These are phyloP conservation scores for Eumaeus atala DNA, from an alignment of 1,140 invertebrate species.

Conservation along the genomic window DNA sequence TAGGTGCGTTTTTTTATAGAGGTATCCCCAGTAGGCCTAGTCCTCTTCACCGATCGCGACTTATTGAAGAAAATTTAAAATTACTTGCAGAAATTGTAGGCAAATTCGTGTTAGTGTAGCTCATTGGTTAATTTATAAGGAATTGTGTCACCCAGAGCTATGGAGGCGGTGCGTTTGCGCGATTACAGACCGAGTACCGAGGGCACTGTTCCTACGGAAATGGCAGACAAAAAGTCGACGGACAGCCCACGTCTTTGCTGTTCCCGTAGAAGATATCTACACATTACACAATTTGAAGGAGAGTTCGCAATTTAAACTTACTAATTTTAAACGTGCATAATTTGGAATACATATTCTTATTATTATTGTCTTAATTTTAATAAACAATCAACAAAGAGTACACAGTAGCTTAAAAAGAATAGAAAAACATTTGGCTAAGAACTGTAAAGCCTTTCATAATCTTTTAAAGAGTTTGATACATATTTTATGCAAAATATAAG, in stretches of 20 bases:
- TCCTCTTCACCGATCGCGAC: slow-evolving; percentile 38
- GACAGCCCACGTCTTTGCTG: slow-evolving; percentile 22
- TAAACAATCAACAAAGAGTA: not conserved
- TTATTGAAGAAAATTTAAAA: slow-evolving; percentile 2
- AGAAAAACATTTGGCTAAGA: not conserved
- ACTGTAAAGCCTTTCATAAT: not conserved
- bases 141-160: slow-evolving; percentile 66
- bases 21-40: slow-evolving; percentile 68
- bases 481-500: slow-evolving; percentile 40
- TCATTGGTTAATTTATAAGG: slow-evolving; percentile 63
- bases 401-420: not conserved
- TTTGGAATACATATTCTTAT: not conserved
- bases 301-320: too few relatives aligned
- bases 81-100: slow-evolving; percentile 33
- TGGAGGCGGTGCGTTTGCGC: slow-evolving; percentile 57
- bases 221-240: slow-evolving; percentile 44
- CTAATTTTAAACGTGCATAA: too few relatives aligned
- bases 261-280: not conserved
- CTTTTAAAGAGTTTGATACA: slow-evolving; percentile 22
- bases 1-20: slow-evolving; percentile 71
- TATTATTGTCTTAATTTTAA: not conserved
- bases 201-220: slow-evolving; percentile 47
- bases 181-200: slow-evolving; percentile 43
- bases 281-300: not conserved
- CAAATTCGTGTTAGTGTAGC: slow-evolving; percentile 39